Conservation (phyloP, 2,113 vertebrate genomes). For the Urocitellus parryii region DNA sequence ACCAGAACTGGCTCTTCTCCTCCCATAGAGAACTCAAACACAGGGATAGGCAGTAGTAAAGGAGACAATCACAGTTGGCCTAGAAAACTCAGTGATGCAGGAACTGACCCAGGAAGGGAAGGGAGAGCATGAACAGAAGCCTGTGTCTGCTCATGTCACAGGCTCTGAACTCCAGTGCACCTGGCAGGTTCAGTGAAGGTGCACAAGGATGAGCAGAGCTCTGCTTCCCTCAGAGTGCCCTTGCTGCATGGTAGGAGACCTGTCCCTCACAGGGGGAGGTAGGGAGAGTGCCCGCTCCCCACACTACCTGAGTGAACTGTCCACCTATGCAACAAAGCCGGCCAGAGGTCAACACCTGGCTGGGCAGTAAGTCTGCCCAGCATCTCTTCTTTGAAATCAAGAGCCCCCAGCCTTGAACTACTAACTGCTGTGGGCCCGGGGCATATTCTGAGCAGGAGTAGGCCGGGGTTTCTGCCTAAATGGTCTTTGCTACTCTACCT, state of each 20-base stretch:
- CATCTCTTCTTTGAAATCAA: background rate
- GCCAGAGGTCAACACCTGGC: background rate
- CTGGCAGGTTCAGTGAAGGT: background rate
- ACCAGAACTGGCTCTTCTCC: background rate
- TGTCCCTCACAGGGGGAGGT: accelerated
- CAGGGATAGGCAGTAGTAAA: background rate
- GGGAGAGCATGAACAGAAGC: background rate
- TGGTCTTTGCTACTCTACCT: background rate
- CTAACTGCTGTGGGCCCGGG: background rate
- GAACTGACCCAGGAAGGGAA: background rate
- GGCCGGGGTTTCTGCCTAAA: background rate
- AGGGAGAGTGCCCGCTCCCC: background rate
- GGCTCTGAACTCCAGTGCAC: background rate
- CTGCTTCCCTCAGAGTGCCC: background rate
- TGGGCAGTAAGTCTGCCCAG: background rate
- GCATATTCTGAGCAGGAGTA: background rate
- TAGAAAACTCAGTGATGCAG: background rate
- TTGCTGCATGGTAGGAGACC: accelerated
- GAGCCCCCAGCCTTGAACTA: background rate
- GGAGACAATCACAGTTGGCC: background rate
- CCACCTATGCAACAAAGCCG: background rate
- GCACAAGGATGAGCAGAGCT: background rate
- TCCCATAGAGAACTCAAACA: background rate
- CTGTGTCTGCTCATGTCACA: background rate
- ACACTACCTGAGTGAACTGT: accelerated